Base-by-base conservation (phyloP, 1,140 invertebrate genomes). In the Meloidogyne floridensis region DNA sequence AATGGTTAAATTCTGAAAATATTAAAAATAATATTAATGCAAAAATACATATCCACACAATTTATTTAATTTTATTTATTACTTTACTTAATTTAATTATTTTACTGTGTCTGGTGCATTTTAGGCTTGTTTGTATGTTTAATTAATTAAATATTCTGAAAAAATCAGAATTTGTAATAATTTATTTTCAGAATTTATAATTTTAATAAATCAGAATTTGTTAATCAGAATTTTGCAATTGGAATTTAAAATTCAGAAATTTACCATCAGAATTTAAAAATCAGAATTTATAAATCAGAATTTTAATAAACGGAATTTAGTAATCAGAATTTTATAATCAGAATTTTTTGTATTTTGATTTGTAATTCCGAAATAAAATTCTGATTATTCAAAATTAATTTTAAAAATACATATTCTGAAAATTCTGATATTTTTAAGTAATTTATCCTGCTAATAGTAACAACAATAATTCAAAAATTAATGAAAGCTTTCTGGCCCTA, bases 11-110 rank as follows among this genome's bases (percentile, higher is more conserved):
- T 65, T 65, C 59, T 65, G 59, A 65, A 65, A 65, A 65, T 65
- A n/a, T n/a, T 6, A 65, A 15, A 65, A 65, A 65, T 65, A 65
- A 65, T 65, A 32, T 32, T 32, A 65, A 65, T 65, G 5, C 6
- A 47, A 74, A 54, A 74, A 18, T 54, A 54, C 72, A 74, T 54
- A 18, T 74, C 8, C 11, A 54, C 8, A 74, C 72, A 54, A 4
- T 74, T 47, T 74, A 74, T 54, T 74, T 74, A 54, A 74, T 74
- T 54, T 18, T 74, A 7, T 20, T 4, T 54, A 54, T 74, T 5
- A 18, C 8, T 32, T 6, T 74, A 6, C 0, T 54, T n/a, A 74
- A 74, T 54, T 54, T 74, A 54, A 54, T 74, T 18, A 5, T 74
- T 18, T 2, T 74, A 8, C 72, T 74, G 0, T 74, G 13, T 18